Percentiles rank a stretch among this genome's conserved stretches.
Conservation (phyloP, 2,113 vertebrate genomes). For the Oryzias woworae region DNA sequence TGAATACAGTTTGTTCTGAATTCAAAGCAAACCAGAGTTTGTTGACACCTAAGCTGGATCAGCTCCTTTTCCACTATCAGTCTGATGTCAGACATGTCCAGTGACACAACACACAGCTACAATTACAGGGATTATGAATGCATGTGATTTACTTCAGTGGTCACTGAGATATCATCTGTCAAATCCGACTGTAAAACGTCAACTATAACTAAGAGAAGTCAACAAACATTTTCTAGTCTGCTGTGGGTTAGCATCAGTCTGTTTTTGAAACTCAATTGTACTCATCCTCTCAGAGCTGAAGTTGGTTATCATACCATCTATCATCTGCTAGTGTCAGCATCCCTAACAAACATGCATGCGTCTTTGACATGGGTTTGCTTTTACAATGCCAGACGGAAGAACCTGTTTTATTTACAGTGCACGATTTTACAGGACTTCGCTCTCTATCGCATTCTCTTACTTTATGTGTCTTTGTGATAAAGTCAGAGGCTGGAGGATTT, state of each 20-base stretch:
- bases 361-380: slow-evolving; percentile 8
- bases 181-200: slow-evolving; percentile 3
- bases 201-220: slow-evolving; percentile 12
- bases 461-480: neutral
- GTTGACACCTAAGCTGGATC: slow-evolving; percentile 8
- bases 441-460: neutral
- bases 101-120: slow-evolving; percentile 22
- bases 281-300: neutral
- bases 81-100: slow-evolving; percentile 15
- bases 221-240: slow-evolving; percentile 14
- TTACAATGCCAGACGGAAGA: neutral
- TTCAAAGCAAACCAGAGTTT: neutral
- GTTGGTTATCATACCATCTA: neutral
- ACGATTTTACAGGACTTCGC: neutral
- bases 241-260: neutral
- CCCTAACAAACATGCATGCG: neutral
- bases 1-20: no score
- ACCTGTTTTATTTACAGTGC: neutral
- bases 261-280: neutral
- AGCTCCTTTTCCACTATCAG: slow-evolving; percentile 25
- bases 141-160: slow-evolving; percentile 30
- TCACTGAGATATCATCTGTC: slow-evolving; percentile 7
- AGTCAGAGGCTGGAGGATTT: no score
- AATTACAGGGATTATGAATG: slow-evolving; percentile 30
- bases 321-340: neutral